phyloP scores from a whole-genome alignment of 1,140 invertebrate genomes.

The Drosophila lini region DNA sequence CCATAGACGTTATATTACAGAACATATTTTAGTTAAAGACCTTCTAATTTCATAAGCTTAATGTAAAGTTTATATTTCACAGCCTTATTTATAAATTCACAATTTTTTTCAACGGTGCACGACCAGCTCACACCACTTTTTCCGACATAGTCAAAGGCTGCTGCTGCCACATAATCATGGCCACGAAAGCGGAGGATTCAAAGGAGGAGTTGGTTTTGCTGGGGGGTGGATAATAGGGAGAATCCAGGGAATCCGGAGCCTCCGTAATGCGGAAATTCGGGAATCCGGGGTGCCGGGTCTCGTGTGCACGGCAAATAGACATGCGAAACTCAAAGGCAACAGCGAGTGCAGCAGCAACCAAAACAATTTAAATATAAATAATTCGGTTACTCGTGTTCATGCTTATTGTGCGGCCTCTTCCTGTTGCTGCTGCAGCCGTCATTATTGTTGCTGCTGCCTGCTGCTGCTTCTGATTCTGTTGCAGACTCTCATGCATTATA shows the following conservation, averaged over 20 bases:
- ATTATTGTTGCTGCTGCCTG: conserved; percentile 44
- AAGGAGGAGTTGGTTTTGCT: conserved; percentile 1
- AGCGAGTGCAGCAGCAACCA: conserved; percentile 56
- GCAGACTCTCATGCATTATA: conserved; percentile 77
- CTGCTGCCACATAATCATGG: conserved; percentile 75
- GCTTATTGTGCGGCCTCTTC: conserved; percentile 73
- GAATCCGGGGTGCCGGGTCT: conserved; percentile 10
- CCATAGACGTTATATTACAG: neutral
- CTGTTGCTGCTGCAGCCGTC: conserved; percentile 43
- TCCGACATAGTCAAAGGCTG: conserved; percentile 62
- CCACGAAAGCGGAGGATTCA: conserved; percentile 45
- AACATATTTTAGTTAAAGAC: neutral
- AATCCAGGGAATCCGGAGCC: neutral
- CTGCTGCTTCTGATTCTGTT: conserved; percentile 25
- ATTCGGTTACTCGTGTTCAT: conserved; percentile 80
- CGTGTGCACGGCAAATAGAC: conserved; percentile 55
- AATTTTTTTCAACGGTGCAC: neutral
- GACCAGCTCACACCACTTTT: neutral
- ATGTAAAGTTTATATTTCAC: neutral
- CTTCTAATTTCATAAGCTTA: neutral
- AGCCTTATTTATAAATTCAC: neutral
- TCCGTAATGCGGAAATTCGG: neutral
- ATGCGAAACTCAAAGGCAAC: conserved; percentile 59
- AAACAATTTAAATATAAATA: conserved; percentile 83
- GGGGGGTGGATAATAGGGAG: conserved; percentile 1